Conservation (phyloP, 2,113 vertebrate genomes). For the Rynchops niger region DNA sequence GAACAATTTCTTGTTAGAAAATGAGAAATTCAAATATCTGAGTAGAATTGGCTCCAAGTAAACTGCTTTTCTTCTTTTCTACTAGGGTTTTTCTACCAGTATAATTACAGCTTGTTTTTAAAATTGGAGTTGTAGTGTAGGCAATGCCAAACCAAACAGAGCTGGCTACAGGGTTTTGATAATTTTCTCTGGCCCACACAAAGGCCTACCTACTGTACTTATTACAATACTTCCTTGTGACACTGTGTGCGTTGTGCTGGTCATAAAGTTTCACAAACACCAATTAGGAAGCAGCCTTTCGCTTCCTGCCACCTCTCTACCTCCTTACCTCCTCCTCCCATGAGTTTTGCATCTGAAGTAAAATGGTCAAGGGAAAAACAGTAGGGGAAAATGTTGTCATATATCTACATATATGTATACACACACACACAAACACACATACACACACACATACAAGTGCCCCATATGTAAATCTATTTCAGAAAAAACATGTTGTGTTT, state of each 20-base stretch:
- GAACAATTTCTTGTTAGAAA: neutral
- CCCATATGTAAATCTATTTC: neutral
- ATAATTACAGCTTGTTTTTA: constrained; percentile 21
- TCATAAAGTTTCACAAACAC: neutral
- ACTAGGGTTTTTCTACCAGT: neutral
- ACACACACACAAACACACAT: neutral
- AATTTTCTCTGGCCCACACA: neutral
- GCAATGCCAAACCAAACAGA: constrained; percentile 36
- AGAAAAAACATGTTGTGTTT: neutral
- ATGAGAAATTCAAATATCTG: neutral
- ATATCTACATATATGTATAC: fast-evolving
- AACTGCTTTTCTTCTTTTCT: neutral
- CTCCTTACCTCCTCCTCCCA: neutral
- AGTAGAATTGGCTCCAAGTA: neutral
- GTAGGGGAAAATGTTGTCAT: neutral
- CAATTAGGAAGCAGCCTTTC: neutral
- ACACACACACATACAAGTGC: too few relatives aligned
- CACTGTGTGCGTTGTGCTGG: neutral
- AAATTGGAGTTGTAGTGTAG: neutral
- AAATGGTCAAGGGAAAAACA: neutral
- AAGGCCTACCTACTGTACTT: neutral
- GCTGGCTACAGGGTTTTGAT: neutral
- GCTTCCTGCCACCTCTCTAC: neutral
- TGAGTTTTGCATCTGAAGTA: neutral
- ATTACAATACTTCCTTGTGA: neutral